A percentile compares a stretch with the other conserved stretches of the same genome.
phyloP scores from a whole-genome alignment of 2,797 vertebrate species.

The Dicrostonyx torquatus region DNA sequence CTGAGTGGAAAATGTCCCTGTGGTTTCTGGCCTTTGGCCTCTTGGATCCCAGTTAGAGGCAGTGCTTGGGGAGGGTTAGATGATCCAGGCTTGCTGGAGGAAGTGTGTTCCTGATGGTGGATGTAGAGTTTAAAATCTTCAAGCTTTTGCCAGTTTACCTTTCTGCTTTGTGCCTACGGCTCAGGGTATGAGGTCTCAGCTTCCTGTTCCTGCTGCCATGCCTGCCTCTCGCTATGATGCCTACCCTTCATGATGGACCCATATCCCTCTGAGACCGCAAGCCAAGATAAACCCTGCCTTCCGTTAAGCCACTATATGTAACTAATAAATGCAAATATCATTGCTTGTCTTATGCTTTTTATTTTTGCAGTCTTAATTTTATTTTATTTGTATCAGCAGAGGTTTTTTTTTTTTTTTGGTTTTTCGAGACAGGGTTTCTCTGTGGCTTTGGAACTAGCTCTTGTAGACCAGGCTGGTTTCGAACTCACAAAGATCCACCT shows the following conservation, averaged over 20 bases:
- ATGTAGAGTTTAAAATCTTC: background rate
- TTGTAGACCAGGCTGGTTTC: too few relatives aligned
- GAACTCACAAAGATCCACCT: too few relatives aligned
- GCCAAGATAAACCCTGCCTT: background rate
- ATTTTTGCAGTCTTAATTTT: background rate
- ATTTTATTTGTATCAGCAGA: background rate
- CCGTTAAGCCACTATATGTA: background rate
- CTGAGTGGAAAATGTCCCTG: background rate
- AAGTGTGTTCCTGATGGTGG: background rate
- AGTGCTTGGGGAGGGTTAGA: background rate
- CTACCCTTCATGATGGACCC: background rate
- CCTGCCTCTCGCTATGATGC: too few relatives aligned
- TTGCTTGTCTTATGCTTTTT: background rate
- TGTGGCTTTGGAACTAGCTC: too few relatives aligned
- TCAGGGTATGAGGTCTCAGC: background rate
- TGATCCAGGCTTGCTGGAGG: background rate
- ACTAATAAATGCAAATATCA: background rate
- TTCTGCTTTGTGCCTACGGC: background rate
- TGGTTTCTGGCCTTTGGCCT: background rate
- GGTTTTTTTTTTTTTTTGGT: too few relatives aligned
- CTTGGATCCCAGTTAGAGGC: background rate
- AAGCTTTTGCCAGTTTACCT: background rate
- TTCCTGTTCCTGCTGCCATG: too few relatives aligned
- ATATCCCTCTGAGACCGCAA: background rate
- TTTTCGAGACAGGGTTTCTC: too few relatives aligned